These are phyloP conservation scores for Alethe castanea DNA, from an alignment of 2,113 vertebrate genomes.

Conservation along the genomic window DNA sequence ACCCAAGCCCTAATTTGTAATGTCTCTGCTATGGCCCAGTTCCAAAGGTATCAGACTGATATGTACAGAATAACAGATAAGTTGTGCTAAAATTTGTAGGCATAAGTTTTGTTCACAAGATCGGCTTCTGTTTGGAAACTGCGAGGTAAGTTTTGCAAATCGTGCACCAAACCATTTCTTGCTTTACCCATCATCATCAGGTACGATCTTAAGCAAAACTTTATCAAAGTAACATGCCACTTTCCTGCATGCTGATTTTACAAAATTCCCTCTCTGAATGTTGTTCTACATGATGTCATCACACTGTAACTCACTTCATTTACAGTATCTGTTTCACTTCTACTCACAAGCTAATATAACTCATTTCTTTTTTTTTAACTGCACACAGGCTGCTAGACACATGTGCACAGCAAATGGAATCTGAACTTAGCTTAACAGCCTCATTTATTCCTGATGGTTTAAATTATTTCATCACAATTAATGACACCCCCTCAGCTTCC, in stretches of 20 bases:
- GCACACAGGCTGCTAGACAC: constrained; percentile 79
- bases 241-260: constrained; percentile 57
- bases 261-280: constrained; percentile 57
- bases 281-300: constrained; percentile 72
- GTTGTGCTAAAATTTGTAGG: neutral
- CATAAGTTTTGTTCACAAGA: neutral
- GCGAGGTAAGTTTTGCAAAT: neutral
- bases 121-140: neutral
- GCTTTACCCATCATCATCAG: neutral
- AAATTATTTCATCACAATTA: constrained; percentile 99
- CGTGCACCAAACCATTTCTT: neutral
- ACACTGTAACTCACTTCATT: constrained; percentile 75
- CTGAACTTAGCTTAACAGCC: constrained; percentile 93
- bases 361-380: constrained; percentile 61
- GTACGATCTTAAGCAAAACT: neutral
- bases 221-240: constrained; percentile 30
- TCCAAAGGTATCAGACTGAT: neutral
- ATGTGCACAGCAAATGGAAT: constrained; percentile 85
- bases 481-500: constrained; percentile 92
- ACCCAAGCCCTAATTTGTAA: neutral
- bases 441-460: constrained; percentile 99
- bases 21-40: neutral
- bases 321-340: constrained; percentile 80
- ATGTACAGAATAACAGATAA: neutral
- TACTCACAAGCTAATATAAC: constrained; percentile 76